These are phyloP conservation scores for Melipona quadrifasciata DNA, from an alignment of 1,140 invertebrate genomes.

Conservation along the genomic window DNA sequence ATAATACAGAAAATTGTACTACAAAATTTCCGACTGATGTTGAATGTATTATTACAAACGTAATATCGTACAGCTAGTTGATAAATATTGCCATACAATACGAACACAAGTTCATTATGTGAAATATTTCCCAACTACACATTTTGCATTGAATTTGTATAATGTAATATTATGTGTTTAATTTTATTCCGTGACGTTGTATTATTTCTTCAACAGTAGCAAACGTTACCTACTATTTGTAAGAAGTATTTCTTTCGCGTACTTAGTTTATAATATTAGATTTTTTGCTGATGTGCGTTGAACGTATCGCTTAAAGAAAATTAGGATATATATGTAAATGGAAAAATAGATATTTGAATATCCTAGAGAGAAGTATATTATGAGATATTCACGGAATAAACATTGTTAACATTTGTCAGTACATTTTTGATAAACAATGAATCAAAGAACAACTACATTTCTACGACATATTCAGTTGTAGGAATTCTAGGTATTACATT, in stretches of 20 bases:
- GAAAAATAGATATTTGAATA: slow-evolving; percentile 19
- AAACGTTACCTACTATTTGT: slow-evolving; percentile 17
- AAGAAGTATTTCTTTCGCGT: slow-evolving; percentile 31
- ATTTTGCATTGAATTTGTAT: slow-evolving; percentile 17
- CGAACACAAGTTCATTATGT: not conserved
- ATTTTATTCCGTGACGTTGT: slow-evolving; percentile 49
- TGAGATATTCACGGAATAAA: slow-evolving; percentile 27
- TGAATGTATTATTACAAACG: slow-evolving; percentile 6
- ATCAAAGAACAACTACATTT: slow-evolving; percentile 11
- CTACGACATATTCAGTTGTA: slow-evolving; percentile 11
- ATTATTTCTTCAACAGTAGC: slow-evolving; percentile 34
- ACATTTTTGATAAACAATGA: slow-evolving; percentile 32
- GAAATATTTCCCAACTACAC: not conserved
- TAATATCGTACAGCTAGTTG: slow-evolving; percentile 25
- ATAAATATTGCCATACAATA: slow-evolving; percentile 22
- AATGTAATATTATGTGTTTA: slow-evolving; percentile 1
- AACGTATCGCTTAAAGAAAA: slow-evolving; percentile 21
- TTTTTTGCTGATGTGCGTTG: slow-evolving; percentile 17
- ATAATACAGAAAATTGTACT: not conserved
- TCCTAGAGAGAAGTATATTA: slow-evolving; percentile 10
- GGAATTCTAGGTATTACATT: not conserved
- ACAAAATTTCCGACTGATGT: slow-evolving; percentile 18
- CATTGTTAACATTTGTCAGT: slow-evolving; percentile 34
- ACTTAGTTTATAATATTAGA: slow-evolving; percentile 25
- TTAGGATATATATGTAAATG: slow-evolving; percentile 29